Percentiles rank a stretch among this genome's conserved stretches.
Conservation (phyloP, 1,140 invertebrate species). For the Drosophila miranda region DNA sequence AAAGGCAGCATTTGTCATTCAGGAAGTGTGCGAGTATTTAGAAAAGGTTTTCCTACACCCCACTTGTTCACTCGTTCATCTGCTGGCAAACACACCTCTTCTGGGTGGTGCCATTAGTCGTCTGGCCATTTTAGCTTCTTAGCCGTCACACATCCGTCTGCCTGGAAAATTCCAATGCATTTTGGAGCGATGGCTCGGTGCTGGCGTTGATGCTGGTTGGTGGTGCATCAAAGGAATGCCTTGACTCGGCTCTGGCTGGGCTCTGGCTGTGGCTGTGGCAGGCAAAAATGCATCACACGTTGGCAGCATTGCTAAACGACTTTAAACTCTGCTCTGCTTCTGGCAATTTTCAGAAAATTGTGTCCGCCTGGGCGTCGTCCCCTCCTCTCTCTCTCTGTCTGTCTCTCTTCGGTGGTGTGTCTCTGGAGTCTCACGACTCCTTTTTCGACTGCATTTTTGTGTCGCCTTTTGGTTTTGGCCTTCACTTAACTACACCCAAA, state of each 20-base stretch:
- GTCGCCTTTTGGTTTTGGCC: conserved; percentile 71
- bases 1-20: conserved; percentile 3
- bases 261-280: too few relatives aligned
- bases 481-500: conserved; percentile 72
- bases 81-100: background rate
- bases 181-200: conserved; percentile 2
- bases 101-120: conserved; percentile 25
- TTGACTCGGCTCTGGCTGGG: background rate
- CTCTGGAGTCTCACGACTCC: background rate
- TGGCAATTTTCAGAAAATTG: conserved; percentile 59
- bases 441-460: conserved; percentile 71
- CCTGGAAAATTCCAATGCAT: conserved; percentile 43
- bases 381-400: too few relatives aligned
- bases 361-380: conserved; percentile 15
- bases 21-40: background rate
- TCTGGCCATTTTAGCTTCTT: conserved; percentile 18
- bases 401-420: too few relatives aligned
- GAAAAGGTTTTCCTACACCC: background rate
- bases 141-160: background rate
- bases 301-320: conserved; percentile 69
- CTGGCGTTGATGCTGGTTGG: conserved; percentile 1
- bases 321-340: conserved; percentile 51
- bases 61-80: conserved; percentile 3
- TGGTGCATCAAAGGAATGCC: conserved; percentile 53
- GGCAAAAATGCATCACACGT: conserved; percentile 59